These are phyloP conservation scores for Bimastos eiseni DNA, from an alignment of 2,888 invertebrate species.

Conservation along the genomic window DNA sequence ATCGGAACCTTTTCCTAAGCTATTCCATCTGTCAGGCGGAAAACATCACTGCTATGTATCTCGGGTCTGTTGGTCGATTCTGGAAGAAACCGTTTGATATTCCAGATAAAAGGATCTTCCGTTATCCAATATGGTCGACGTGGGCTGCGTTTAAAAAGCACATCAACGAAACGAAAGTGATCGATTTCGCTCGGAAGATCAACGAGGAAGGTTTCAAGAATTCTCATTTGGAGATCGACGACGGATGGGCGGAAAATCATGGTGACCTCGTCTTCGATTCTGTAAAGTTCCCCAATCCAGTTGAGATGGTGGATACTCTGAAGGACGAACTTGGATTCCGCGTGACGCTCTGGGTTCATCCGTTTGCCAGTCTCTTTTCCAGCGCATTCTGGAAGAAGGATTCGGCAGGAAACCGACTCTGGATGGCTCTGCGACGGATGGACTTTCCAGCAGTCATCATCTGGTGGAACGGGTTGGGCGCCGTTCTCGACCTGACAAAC, in stretches of 20 bases:
- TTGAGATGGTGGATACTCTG: not conserved
- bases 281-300: slow-evolving; percentile 73
- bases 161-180: slow-evolving; percentile 67
- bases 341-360: slow-evolving; percentile 73
- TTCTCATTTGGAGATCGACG: slow-evolving; percentile 71
- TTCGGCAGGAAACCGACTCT: not conserved
- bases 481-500: slow-evolving; percentile 79
- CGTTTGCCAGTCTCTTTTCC: slow-evolving; percentile 72
- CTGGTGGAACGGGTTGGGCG: slow-evolving; percentile 73
- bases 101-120: slow-evolving; percentile 74
- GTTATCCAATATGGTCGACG: slow-evolving; percentile 84
- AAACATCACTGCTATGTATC: slow-evolving; percentile 27
- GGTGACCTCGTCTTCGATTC: slow-evolving; percentile 77
- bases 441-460: slow-evolving; percentile 65
- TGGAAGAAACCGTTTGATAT: slow-evolving; percentile 70
- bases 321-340: slow-evolving; percentile 68
- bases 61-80: slow-evolving; percentile 67
- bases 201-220: slow-evolving; percentile 45
- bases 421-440: not conserved
- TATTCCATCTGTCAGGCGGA: slow-evolving; percentile 33
- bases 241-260: slow-evolving; percentile 85
- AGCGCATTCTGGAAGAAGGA: slow-evolving; percentile 48
- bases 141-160: slow-evolving; percentile 78
- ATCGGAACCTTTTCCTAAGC: slow-evolving; percentile 19
- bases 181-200: slow-evolving; percentile 46